These are phyloP conservation scores for Pherbina coryleti DNA, from an alignment of 2,888 invertebrate genomes.

Conservation along the genomic window DNA sequence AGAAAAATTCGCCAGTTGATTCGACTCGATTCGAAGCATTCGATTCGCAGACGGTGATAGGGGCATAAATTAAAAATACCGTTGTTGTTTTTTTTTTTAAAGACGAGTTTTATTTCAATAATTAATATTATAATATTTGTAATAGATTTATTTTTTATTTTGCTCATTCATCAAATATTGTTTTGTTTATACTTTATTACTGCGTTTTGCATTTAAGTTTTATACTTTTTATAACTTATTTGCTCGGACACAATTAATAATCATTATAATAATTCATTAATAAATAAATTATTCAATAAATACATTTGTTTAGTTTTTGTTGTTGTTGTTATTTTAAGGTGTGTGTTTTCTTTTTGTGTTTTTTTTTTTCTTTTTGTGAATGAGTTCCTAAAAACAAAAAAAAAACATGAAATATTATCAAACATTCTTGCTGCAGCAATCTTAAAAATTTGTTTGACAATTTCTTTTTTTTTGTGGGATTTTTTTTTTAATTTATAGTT, in stretches of 20 bases:
- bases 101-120: conserved; percentile 48
- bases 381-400: conserved; percentile 26
- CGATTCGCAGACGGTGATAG: no score
- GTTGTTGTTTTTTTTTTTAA: conserved; percentile 40
- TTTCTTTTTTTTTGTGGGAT: conserved; percentile 45
- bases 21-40: no score
- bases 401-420: not conserved
- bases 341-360: conserved; percentile 15
- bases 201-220: conserved; percentile 8
- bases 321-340: not conserved
- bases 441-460: not conserved
- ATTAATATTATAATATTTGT: conserved; percentile 41
- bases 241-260: conserved; percentile 13
- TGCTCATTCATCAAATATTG: conserved; percentile 14
- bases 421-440: conserved; percentile 1
- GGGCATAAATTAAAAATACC: no score
- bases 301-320: conserved; percentile 11
- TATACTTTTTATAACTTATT: conserved; percentile 6
- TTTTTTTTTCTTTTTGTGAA: conserved; percentile 10
- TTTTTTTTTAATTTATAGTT: conserved; percentile 45
- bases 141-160: conserved; percentile 38
- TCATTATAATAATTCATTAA: conserved; percentile 8
- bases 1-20: no score
- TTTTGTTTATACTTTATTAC: not conserved
- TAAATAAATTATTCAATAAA: conserved; percentile 18